Evolutionary conservation across 2,888 invertebrate species (phyloP).

Genomic region (Abscondita cerata): DNA sequence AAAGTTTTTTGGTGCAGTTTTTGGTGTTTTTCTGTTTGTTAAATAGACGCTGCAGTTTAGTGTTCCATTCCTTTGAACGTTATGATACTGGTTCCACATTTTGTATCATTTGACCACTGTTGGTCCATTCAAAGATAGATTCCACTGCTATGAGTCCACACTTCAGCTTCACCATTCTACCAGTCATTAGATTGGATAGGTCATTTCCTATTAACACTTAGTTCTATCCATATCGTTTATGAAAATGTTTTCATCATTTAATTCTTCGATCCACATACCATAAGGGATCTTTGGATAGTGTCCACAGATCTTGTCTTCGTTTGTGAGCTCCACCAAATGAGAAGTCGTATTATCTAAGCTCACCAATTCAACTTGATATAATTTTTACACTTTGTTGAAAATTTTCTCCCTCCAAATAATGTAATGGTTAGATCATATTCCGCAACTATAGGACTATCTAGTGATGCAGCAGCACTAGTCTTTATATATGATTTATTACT

Average conservation of each 20-base stretch:
- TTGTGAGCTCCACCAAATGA: neutral
- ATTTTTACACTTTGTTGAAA: neutral
- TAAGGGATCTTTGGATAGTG: neutral
- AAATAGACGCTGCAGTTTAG: too few relatives aligned
- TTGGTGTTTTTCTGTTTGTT: too few relatives aligned
- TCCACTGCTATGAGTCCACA: neutral
- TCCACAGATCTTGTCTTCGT: neutral
- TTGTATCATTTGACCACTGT: neutral
- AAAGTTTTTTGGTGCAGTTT: too few relatives aligned
- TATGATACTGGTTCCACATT: too few relatives aligned
- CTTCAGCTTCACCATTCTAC: neutral
- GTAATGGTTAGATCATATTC: neutral
- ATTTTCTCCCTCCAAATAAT: neutral
- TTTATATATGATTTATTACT: neutral
- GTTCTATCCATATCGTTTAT: neutral
- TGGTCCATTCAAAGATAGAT: neutral
- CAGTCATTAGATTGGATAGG: neutral
- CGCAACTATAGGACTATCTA: neutral
- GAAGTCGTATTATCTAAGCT: neutral
- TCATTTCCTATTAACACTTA: neutral
- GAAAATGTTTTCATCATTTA: neutral
- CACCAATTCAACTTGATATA: too few relatives aligned
- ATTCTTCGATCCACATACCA: neutral
- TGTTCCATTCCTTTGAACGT: too few relatives aligned
- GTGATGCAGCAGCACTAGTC: neutral